Conservation (phyloP, 1,140 invertebrate genomes). For the Drosophila lini region DNA sequence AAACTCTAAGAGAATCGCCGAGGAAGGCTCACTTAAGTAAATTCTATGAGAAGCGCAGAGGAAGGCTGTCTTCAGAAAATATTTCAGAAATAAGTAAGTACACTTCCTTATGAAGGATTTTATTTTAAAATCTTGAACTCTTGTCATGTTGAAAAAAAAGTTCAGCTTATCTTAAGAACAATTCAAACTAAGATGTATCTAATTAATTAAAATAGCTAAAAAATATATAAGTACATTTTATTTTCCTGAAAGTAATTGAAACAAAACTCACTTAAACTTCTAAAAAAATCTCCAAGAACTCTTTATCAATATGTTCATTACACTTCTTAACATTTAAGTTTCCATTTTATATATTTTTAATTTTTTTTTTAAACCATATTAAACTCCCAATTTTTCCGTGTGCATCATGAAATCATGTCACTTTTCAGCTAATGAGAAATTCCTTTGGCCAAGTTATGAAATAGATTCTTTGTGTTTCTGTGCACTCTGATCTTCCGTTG, state of each 20-base stretch:
- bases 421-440: slow-evolving; percentile 42
- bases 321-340: too few species aligned
- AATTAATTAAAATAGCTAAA: neutral
- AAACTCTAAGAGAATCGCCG: neutral
- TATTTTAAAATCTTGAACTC: neutral
- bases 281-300: neutral
- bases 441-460: slow-evolving; percentile 29
- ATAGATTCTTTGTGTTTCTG: slow-evolving; percentile 40
- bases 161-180: neutral
- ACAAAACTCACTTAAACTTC: neutral
- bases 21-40: neutral
- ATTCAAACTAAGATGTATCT: neutral
- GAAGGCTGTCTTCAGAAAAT: neutral
- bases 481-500: slow-evolving; percentile 21
- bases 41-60: neutral
- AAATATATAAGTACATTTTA: too few species aligned
- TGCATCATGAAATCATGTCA: slow-evolving; percentile 32
- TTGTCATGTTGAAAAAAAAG: neutral
- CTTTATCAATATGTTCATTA: neutral
- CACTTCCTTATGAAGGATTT: neutral
- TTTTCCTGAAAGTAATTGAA: neutral
- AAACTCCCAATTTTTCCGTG: neutral
- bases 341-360: too few species aligned
- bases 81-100: too few species aligned
- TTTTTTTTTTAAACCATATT: too few species aligned